Evolutionary conservation across 2,797 vertebrate species (phyloP).

Genomic region (Lycodopsis pacificus): DNA sequence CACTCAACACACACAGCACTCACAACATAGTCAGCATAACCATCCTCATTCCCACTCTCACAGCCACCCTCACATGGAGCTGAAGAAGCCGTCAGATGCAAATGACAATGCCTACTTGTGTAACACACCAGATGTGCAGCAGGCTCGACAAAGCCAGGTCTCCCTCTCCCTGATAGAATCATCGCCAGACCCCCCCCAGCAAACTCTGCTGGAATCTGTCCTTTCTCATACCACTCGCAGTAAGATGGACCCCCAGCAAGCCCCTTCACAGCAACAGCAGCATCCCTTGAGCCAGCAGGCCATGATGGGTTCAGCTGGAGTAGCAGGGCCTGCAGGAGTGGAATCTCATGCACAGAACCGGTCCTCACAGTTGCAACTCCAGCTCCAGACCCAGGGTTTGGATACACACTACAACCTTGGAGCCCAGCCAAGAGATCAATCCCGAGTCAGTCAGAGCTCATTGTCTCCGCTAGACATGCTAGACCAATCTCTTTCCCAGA

Average conservation of each 20-base stretch:
- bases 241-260: conserved; percentile 80
- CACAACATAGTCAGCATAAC: conserved; percentile 79
- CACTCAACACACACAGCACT: conserved; percentile 76
- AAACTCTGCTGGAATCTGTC: conserved; percentile 88
- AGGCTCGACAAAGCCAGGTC: conserved; percentile 79
- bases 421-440: conserved; percentile 75
- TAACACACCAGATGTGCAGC: conserved; percentile 81
- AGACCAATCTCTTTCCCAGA: conserved; percentile 81
- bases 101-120: conserved; percentile 82
- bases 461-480: conserved; percentile 83
- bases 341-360: conserved; percentile 78
- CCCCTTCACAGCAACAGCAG: conserved; percentile 64
- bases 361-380: conserved; percentile 86
- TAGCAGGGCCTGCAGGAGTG: conserved; percentile 59
- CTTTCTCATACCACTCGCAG: conserved; percentile 86
- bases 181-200: conserved; percentile 82
- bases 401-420: conserved; percentile 83
- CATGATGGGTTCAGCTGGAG: conserved; percentile 72
- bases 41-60: conserved; percentile 71
- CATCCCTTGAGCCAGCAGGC: conserved; percentile 77
- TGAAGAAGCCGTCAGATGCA: conserved; percentile 85
- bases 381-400: conserved; percentile 84
- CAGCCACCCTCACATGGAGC: conserved; percentile 83
- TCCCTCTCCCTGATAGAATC: conserved; percentile 85
- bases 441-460: conserved; percentile 77